Base-by-base conservation (phyloP, 2,113 vertebrate species). In the Bubo blakistoni region DNA sequence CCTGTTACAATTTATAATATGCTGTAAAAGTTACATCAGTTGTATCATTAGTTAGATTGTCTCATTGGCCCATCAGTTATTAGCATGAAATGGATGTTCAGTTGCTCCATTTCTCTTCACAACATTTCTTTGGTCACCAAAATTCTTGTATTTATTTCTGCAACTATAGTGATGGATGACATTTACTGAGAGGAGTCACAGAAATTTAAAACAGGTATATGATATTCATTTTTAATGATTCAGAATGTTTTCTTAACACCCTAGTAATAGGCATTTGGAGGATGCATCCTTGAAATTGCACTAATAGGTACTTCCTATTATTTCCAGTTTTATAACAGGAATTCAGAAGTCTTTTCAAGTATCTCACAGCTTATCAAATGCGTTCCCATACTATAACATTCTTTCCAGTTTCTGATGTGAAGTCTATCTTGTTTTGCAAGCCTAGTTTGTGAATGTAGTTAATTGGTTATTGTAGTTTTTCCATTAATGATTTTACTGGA, bases 381-480 rank as follows among this genome's bases (percentile, higher is more conserved):
- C 0, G 0, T 62, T 87, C 10, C 36, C 38, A 22, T 10, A 17
- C 12, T 13, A 7, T 11, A 65, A 30, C 6, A 47, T 42, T 51
- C 16, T 36, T 73, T 55, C 29, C n/a, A 42, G 51, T 40, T 81
- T 61, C 24, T 86, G 16, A n/a, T 40, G 12, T 38, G 32, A 91
- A 55, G 7, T 47, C 16, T 25, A 13, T 36, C 25, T 47, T 36
- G 38, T 49, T 85, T 77, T 27, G 27, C n/a, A 77, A 61, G 58
- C 17, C 22, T 49, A 13, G 12, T 62, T 63, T 70, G 16, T 59
- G 36, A 55, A 46, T 36, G 13, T 16, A 84, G 30, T 49, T 69
- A 34, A 76, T 63, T 17, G 32, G 15, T 34, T 54, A 27, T 9
- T 65, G 27, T 7, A 26, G 27, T 15, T 81, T 70, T 72, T 77